Base-by-base conservation (phyloP, 1,140 invertebrate species). In the Adelges cooleyi region DNA sequence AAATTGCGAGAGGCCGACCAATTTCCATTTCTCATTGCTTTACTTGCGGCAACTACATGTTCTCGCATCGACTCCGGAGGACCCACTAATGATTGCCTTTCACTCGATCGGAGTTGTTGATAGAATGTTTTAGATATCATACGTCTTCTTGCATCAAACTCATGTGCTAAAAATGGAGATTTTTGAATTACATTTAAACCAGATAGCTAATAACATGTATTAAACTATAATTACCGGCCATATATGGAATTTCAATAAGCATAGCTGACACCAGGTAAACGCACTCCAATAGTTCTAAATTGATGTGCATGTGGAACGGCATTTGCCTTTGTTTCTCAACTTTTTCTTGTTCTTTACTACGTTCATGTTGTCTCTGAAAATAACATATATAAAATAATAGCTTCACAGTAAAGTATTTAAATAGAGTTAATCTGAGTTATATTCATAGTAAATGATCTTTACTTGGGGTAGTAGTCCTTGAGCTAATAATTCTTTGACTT, bases 231-330 rank as follows among this genome's bases (percentile, higher is more conserved):
- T n/a, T 73, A 84, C 84, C 86, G 50, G 96, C 95, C 86, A 99
- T 98, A 73, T 98, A 98, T 0, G 97, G 97, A 65, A 99, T 98
- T 78, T 99, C 97, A 66, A 98, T 89, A 18, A 99, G 78, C 96
- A 99, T 99, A 2, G 96, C 95, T 0, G 94, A 97, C 3, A 97
- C 95, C 40, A 99, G 80, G 75, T 99, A 99, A 23, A 98, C 95
- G 76, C 96, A 99, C 77, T 99, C 97, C 17, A 99, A 79, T 22
- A 99, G 77, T 76, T 99, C 97, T 68, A 99, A 77, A 78, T 99
- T 99, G 65, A 99, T 98, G 76, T 99, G 97, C 92, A 98, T 98
- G 73, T 99, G 97, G 82, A 98, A 99, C 1, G 97, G 97, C 82
- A 99, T 93, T 77, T 98, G 92, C 40, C 96, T 83, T 69, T 96